A percentile compares a stretch with the other conserved stretches of the same genome.
These are phyloP conservation scores for Philaenus spumarius DNA, from an alignment of 1,140 invertebrate species.

Conservation along the genomic window DNA sequence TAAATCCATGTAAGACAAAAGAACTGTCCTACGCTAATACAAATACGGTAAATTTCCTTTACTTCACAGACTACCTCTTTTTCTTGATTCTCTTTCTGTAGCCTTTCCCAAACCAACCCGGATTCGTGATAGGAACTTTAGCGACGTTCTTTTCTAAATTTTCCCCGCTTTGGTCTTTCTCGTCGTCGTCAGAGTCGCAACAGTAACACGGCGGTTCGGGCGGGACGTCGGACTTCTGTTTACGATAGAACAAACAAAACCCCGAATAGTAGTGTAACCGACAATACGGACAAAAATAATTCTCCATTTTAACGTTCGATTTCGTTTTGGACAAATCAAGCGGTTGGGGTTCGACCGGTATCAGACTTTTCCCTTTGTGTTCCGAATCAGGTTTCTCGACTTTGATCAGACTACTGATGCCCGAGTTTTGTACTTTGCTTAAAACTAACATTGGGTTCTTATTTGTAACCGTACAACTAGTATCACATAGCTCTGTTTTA, in stretches of 20 bases:
- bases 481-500: too few relatives aligned
- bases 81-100: slow-evolving; percentile 46
- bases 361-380: too few relatives aligned
- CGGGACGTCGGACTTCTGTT: slow-evolving; percentile 19
- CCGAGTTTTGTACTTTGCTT: too few relatives aligned
- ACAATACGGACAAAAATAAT: slow-evolving; percentile 21
- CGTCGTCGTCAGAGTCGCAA: slow-evolving; percentile 44
- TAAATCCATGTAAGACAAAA: too few relatives aligned
- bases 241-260: slow-evolving; percentile 24
- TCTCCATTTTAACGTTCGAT: slow-evolving; percentile 1
- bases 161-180: slow-evolving; percentile 31
- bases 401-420: too few relatives aligned
- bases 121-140: slow-evolving; percentile 42
- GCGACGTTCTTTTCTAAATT: slow-evolving; percentile 36
- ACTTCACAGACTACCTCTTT: slow-evolving; percentile 48
- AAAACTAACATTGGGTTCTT: too few relatives aligned
- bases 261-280: slow-evolving; percentile 12
- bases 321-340: slow-evolving; percentile 16
- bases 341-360: too few relatives aligned
- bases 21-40: too few relatives aligned
- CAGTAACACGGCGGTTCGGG: slow-evolving; percentile 43
- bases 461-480: too few relatives aligned
- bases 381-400: too few relatives aligned
- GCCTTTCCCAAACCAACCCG: slow-evolving; percentile 60
- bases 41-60: too few relatives aligned